Percentiles rank a stretch among this genome's conserved stretches.
phyloP scores from a whole-genome alignment of 1,140 invertebrate genomes.

The Centruroides vittatus region DNA sequence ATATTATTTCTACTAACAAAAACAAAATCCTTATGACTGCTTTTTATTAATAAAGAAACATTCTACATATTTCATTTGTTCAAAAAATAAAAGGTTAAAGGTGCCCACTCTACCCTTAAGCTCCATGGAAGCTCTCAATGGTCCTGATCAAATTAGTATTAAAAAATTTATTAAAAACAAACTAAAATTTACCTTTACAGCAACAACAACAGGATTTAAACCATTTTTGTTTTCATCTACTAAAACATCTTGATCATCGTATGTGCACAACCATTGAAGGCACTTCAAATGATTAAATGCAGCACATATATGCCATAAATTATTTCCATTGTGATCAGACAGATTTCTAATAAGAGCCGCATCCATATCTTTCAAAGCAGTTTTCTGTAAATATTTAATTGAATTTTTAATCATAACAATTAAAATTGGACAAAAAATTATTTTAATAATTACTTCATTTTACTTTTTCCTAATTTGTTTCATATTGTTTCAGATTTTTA shows the following conservation, averaged over 20 bases:
- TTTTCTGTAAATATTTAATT: slow-evolving; percentile 20
- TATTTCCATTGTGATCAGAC: slow-evolving; percentile 31
- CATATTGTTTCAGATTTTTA: too few relatives aligned
- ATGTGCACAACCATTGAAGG: slow-evolving; percentile 26
- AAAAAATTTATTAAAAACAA: not conserved
- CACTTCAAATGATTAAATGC: slow-evolving; percentile 26
- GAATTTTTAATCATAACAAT: too few relatives aligned
- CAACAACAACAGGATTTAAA: slow-evolving; percentile 27
- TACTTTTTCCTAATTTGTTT: too few relatives aligned
- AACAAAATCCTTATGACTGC: too few relatives aligned
- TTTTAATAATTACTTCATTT: too few relatives aligned
- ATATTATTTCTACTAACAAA: too few relatives aligned
- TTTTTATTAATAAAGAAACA: too few relatives aligned
- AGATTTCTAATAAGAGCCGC: slow-evolving; percentile 31
- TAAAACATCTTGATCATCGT: slow-evolving; percentile 24
- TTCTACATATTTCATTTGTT: too few relatives aligned
- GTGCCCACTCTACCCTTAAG: too few relatives aligned
- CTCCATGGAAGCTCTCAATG: not conserved
- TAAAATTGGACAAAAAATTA: too few relatives aligned
- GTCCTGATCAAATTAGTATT: slow-evolving; percentile 1
- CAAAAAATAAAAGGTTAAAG: too few relatives aligned
- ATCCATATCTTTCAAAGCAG: slow-evolving; percentile 28
- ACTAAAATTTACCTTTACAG: slow-evolving; percentile 27
- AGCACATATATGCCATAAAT: slow-evolving; percentile 29
- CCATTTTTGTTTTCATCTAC: slow-evolving; percentile 31